These are phyloP conservation scores for Deroptyus accipitrinus DNA, from an alignment of 2,113 vertebrate genomes.

Conservation along the genomic window DNA sequence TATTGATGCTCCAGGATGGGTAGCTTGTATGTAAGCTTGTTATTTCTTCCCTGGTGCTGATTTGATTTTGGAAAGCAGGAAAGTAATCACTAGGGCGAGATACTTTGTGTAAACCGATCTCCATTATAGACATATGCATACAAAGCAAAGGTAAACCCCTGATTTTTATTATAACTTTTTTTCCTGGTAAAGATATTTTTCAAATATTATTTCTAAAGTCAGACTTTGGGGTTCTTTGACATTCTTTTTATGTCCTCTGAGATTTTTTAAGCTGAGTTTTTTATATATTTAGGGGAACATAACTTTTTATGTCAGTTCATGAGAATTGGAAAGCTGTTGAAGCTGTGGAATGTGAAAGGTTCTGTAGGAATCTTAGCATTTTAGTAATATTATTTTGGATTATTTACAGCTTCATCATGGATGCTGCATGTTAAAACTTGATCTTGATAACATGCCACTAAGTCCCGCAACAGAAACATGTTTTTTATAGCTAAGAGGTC, in stretches of 20 bases:
- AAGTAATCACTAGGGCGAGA: background rate
- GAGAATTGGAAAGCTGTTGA: background rate
- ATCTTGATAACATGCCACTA: background rate
- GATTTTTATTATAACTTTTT: background rate
- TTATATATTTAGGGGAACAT: background rate
- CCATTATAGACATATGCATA: background rate
- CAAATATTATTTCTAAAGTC: background rate
- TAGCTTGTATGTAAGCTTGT: background rate
- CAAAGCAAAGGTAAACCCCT: background rate
- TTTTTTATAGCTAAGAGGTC: background rate
- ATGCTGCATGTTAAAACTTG: background rate
- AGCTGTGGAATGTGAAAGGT: background rate
- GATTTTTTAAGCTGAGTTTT: slow-evolving; percentile 5
- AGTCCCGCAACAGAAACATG: background rate
- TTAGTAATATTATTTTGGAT: background rate
- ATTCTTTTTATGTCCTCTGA: slow-evolving; percentile 5
- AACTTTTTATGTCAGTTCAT: background rate
- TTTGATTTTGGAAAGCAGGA: background rate
- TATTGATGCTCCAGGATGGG: background rate
- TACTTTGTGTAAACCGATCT: background rate
- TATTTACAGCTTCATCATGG: background rate
- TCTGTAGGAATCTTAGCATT: background rate
- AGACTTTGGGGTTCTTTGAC: background rate
- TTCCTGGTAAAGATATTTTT: background rate
- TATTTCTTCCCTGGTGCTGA: background rate